A percentile compares a stretch with the other conserved stretches of the same genome.
Conservation (phyloP, 2,113 vertebrate species). For the Boleophthalmus pectinirostris region DNA sequence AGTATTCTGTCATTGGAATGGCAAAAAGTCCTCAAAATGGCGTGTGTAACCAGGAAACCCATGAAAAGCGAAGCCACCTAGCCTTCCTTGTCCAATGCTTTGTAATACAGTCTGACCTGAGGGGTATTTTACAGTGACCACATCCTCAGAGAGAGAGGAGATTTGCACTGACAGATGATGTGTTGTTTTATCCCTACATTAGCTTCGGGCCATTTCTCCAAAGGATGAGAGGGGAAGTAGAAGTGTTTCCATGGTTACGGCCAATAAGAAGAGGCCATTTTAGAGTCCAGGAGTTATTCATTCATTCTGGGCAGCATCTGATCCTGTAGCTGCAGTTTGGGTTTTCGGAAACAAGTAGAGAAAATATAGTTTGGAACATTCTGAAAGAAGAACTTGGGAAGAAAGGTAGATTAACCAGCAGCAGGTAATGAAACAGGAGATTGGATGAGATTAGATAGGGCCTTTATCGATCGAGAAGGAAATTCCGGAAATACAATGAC, state of each 20-base stretch:
- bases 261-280: constrained; percentile 14
- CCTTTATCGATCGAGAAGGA: neutral
- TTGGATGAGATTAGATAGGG: neutral
- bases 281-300: constrained; percentile 11
- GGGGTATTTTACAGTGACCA: neutral
- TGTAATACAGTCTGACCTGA: neutral
- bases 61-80: neutral
- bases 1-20: neutral
- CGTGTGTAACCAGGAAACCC: no score
- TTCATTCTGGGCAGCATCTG: constrained; percentile 51
- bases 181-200: constrained; percentile 22
- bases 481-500: neutral
- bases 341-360: constrained; percentile 35
- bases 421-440: neutral
- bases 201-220: constrained; percentile 18
- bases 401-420: neutral
- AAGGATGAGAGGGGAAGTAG: constrained; percentile 23
- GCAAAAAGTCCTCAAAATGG: neutral
- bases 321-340: constrained; percentile 25
- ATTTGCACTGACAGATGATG: neutral
- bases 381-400: neutral
- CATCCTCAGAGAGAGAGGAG: neutral
- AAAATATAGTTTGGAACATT: neutral
- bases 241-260: constrained; percentile 68
- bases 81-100: neutral